Evolutionary conservation across 1,140 invertebrate species (phyloP).

Genomic region (Drosophila kikkawai): DNA sequence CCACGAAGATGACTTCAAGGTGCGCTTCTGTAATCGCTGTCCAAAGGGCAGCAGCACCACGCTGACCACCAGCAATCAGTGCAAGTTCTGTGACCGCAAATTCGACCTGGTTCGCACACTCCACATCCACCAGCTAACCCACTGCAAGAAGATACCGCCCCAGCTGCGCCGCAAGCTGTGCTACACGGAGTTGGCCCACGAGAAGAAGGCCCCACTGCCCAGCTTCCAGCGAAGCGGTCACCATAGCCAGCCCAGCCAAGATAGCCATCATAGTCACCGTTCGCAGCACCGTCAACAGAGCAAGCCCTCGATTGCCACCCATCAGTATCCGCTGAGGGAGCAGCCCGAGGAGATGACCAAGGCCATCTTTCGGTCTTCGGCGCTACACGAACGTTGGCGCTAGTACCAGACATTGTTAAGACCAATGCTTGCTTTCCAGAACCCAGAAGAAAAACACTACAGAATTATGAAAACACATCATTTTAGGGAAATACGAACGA

Average conservation of each 20-base stretch:
- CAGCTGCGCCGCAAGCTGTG: slow-evolving; percentile 62
- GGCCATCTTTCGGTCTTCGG: slow-evolving; percentile 20
- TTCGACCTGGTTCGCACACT: slow-evolving; percentile 69
- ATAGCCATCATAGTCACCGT: neutral
- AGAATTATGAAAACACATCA: neutral
- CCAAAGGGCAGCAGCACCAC: slow-evolving; percentile 31
- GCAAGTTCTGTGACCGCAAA: slow-evolving; percentile 67
- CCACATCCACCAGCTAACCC: slow-evolving; percentile 64
- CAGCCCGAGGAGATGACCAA: slow-evolving; percentile 32
- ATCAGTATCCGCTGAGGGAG: slow-evolving; percentile 22
- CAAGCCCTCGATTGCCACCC: neutral
- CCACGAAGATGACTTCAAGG: slow-evolving; percentile 65
- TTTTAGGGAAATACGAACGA: too few species aligned
- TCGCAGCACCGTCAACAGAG: slow-evolving; percentile 3
- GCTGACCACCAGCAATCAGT: slow-evolving; percentile 25
- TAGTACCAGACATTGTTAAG: neutral
- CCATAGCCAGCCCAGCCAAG: neutral
- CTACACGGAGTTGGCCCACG: slow-evolving; percentile 66
- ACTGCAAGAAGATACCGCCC: slow-evolving; percentile 70
- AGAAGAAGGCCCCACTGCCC: slow-evolving; percentile 70
- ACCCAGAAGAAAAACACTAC: neutral
- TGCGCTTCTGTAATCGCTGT: slow-evolving; percentile 37
- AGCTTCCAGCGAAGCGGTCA: slow-evolving; percentile 32
- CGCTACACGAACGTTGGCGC: slow-evolving; percentile 51
- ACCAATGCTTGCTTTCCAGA: slow-evolving; percentile 15